Evolutionary conservation across 64 coral and sea anemone genomes (phyloP), one percentile per base, ranked within the genome.

Genomic region (Trachythela sp.): DNA sequence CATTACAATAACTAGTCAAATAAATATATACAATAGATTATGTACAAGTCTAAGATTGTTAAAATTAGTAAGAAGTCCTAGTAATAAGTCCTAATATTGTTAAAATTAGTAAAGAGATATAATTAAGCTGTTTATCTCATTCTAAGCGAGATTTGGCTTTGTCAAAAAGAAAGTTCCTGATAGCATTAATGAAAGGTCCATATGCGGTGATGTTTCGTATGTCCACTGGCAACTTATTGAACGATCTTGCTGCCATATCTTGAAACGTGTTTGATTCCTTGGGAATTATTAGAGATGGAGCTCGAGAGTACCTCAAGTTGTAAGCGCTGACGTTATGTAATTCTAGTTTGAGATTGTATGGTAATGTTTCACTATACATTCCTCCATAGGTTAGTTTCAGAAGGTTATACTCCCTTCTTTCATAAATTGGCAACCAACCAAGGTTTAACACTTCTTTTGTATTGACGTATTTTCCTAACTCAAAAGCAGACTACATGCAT

Each of bases 221-320:
- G 37, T 84, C 37, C 39, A 24, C 0, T 84, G 83, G 83, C 40
- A 84, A 8, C 37, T 41, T 84, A 42, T 84, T 41, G 40, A 84
- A 84, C 48, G 83, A 84, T 34, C 83, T 84, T 42, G 83, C 83
- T 42, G 83, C 83, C 83, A 84, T 84, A 7, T 84, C 83, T 84
- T 84, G 83, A 26, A 84, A 84, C 18, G 83, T 84, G 33, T 84
- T 41, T 40, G 83, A 84, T 45, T 84, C 37, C 83, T 84, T 84
- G 10, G 83, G 83, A 84, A 84, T 45, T 42, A 39, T 40, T 41
- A 84, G 26, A 27, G 83, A 41, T 38, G 83, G 83, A 84, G 83
- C 83, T 20, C 83, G 33, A 41, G 83, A 33, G 48, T 31, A 84
- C 40, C 83, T 84, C 40, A 84, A 84, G 26, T 84, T 84, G 40